Conservation (phyloP, 2,113 vertebrate genomes). For the Vulpes vulpes region DNA sequence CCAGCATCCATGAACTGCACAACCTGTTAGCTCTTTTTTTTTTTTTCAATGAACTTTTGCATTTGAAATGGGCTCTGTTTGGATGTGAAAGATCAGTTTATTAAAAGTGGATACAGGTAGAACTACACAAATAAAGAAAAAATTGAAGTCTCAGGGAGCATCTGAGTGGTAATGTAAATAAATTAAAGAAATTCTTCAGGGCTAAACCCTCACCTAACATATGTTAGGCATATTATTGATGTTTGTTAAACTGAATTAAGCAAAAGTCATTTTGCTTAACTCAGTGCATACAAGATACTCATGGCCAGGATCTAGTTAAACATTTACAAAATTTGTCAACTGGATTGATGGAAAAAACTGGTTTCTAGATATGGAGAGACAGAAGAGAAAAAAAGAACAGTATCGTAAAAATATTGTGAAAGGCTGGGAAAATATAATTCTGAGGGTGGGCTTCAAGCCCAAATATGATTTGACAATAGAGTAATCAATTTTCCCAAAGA, state of each 20-base stretch:
- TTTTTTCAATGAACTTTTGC: not conserved
- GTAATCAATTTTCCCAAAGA: slow-evolving; percentile 38
- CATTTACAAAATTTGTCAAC: slow-evolving; percentile 35
- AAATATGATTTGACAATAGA: not conserved
- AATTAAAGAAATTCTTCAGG: not conserved
- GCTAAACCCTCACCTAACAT: not conserved
- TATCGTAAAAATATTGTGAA: not conserved
- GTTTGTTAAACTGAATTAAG: not conserved
- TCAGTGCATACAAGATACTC: not conserved
- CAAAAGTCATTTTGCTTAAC: slow-evolving; percentile 16
- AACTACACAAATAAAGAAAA: not conserved
- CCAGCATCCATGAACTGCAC: not conserved
- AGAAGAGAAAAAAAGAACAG: not conserved
- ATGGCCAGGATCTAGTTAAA: not conserved
- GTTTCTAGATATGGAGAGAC: not conserved
- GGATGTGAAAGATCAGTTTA: not conserved
- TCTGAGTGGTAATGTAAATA: not conserved
- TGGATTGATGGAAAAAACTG: not conserved
- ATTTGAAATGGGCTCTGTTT: not conserved
- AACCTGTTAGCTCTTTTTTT: not conserved
- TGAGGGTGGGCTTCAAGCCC: not conserved
- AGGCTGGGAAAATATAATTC: not conserved
- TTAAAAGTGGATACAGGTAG: not conserved
- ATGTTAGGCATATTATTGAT: not conserved
- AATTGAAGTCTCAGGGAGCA: not conserved